A percentile compares a stretch with the other conserved stretches of the same genome.
phyloP scores from a whole-genome alignment of 2,113 vertebrate genomes.

The Petaurus breviceps region DNA sequence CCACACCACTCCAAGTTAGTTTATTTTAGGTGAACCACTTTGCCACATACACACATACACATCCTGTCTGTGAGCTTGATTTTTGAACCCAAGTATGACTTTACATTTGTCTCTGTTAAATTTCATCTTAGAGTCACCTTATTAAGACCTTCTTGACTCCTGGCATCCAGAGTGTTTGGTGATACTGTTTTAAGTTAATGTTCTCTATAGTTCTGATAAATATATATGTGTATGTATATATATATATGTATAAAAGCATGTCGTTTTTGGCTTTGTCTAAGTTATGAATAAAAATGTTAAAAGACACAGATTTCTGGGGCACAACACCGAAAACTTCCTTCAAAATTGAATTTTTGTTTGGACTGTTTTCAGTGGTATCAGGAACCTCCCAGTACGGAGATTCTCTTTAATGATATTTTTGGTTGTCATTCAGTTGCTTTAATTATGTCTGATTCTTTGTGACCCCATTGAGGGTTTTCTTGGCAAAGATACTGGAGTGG shows the following conservation, averaged over 20 bases:
- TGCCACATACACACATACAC: not conserved
- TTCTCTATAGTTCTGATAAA: not conserved
- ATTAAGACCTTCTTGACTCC: not conserved
- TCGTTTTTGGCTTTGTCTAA: not conserved
- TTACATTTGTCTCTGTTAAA: not conserved
- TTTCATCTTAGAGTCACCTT: not conserved
- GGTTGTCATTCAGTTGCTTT: not conserved
- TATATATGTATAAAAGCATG: no score
- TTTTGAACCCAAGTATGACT: not conserved
- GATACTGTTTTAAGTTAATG: not conserved
- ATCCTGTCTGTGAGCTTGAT: not conserved
- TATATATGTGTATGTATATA: no score
- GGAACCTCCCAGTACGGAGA: not conserved
- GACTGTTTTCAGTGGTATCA: not conserved
- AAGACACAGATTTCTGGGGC: not conserved
- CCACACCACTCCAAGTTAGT: not conserved
- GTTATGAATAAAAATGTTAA: not conserved
- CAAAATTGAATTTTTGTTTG: not conserved
- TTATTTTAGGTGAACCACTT: not conserved
- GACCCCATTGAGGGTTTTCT: not conserved
- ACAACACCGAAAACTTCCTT: not conserved
- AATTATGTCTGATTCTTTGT: not conserved
- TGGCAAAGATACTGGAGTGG: not conserved
- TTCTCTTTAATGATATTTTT: not conserved
- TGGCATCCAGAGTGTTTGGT: not conserved